Evolutionary conservation across 1,140 invertebrate species (phyloP).

Genomic region (Temnothorax nylanderi): DNA sequence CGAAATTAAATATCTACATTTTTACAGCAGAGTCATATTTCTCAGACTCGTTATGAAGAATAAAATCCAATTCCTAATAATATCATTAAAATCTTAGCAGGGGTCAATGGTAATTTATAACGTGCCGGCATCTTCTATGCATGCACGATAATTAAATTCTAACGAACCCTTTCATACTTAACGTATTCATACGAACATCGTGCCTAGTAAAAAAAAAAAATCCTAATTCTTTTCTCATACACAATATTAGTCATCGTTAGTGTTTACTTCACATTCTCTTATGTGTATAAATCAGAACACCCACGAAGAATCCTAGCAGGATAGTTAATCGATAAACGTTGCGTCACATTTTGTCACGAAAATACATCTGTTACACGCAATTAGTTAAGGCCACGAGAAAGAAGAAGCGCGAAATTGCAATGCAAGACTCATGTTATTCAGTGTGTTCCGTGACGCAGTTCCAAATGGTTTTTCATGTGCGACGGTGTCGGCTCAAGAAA

Average conservation of each 20-base stretch:
- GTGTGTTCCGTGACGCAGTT: not conserved
- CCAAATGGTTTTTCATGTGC: slow-evolving; percentile 70
- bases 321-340: slow-evolving; percentile 32
- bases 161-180: slow-evolving; percentile 39
- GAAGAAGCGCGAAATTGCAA: slow-evolving; percentile 32
- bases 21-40: not conserved
- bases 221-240: not conserved
- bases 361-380: not conserved
- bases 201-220: not conserved
- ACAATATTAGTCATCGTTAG: slow-evolving; percentile 4
- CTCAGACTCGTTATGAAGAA: not conserved
- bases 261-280: not conserved
- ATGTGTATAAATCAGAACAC: slow-evolving; percentile 8
- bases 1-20: not conserved
- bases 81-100: slow-evolving; percentile 50
- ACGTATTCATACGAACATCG: slow-evolving; percentile 22
- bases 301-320: not conserved
- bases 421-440: slow-evolving; percentile 8
- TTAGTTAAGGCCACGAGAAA: slow-evolving; percentile 58
- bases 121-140: not conserved
- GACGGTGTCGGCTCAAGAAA: slow-evolving; percentile 27
- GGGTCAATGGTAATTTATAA: slow-evolving; percentile 32
- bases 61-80: slow-evolving; percentile 1
- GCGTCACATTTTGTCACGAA: not conserved
- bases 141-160: slow-evolving; percentile 42